Evolutionary conservation across 2,888 invertebrate genomes (phyloP).

Genomic region (Eristalinus sepulchralis): DNA sequence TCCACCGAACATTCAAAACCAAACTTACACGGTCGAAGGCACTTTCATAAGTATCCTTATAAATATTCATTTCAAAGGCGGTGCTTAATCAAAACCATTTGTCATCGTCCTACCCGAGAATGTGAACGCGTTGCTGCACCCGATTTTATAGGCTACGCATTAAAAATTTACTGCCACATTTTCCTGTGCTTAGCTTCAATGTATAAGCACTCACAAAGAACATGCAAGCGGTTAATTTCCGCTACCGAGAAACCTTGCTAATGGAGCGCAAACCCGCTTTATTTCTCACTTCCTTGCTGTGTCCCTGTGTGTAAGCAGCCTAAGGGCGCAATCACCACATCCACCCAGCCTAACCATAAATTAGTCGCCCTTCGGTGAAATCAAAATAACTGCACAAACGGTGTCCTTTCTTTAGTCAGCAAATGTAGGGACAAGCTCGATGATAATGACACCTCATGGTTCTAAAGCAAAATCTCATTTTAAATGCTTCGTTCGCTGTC

Average conservation of each 20-base stretch:
- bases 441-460: neutral
- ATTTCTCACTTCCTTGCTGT: neutral
- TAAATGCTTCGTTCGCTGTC: neutral
- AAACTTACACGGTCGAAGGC: neutral
- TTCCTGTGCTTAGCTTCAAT: constrained; percentile 26
- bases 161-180: constrained; percentile 33
- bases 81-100: constrained; percentile 13
- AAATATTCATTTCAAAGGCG: neutral
- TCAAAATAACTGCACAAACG: neutral
- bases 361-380: neutral
- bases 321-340: neutral
- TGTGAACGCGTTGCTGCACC: neutral
- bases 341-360: neutral
- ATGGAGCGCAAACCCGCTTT: constrained; percentile 25
- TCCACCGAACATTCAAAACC: neutral
- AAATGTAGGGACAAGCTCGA: neutral
- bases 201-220: constrained; percentile 15
- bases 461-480: neutral
- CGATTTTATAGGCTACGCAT: constrained; percentile 35
- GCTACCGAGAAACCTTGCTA: constrained; percentile 17
- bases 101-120: neutral
- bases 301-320: neutral
- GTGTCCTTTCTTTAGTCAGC: neutral
- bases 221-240: constrained; percentile 51
- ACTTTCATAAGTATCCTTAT: neutral